Percentiles rank a stretch among this genome's conserved stretches.
These are phyloP conservation scores for Nycteola revayana DNA, from an alignment of 2,888 invertebrate genomes.

Conservation along the genomic window DNA sequence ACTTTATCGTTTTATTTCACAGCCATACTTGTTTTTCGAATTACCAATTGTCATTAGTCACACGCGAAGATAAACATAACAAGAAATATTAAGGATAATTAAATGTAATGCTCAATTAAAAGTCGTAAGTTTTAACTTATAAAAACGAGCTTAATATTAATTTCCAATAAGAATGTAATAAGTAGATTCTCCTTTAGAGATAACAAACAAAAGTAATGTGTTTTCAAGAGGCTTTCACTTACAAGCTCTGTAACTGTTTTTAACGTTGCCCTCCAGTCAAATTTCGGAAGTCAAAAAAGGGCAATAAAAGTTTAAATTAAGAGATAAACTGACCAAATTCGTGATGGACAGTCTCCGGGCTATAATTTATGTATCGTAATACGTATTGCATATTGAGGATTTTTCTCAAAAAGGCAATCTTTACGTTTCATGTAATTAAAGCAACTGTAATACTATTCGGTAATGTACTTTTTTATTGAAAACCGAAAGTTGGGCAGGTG, in stretches of 20 bases:
- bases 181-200: too few species aligned
- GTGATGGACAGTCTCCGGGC: conserved; percentile 41
- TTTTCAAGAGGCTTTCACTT: too few species aligned
- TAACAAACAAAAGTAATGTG: too few species aligned
- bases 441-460: conserved; percentile 15
- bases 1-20: too few species aligned
- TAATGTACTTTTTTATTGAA: conserved; percentile 16
- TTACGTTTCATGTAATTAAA: conserved; percentile 49
- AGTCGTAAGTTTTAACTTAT: too few species aligned
- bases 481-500: conserved; percentile 8
- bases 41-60: too few species aligned
- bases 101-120: too few species aligned
- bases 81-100: too few species aligned
- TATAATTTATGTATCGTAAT: conserved; percentile 43
- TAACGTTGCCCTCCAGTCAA: not conserved
- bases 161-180: too few species aligned
- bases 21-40: too few species aligned
- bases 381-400: conserved; percentile 28
- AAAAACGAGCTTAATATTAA: too few species aligned
- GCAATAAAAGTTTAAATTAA: conserved; percentile 31
- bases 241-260: not conserved
- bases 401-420: conserved; percentile 50
- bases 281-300: conserved; percentile 4
- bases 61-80: too few species aligned
- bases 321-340: conserved; percentile 39